phyloP scores from a whole-genome alignment of 2,888 invertebrate genomes.

The Hetaerina titia region DNA sequence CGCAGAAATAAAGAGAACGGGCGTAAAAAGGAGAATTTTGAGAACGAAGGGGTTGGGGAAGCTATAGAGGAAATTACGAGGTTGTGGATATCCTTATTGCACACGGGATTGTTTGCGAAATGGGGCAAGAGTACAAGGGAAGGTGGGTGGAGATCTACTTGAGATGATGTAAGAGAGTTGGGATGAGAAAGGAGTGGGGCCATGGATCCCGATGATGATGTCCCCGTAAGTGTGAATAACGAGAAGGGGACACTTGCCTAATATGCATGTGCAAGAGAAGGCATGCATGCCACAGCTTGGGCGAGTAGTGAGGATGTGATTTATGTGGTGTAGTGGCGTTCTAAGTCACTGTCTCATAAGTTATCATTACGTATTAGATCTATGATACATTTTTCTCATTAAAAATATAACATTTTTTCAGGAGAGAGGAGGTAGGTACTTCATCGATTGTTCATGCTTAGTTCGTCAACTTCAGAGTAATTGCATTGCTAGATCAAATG shows the following conservation, averaged over 20 bases:
- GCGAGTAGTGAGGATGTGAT: no score
- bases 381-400: no score
- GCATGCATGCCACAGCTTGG: background rate
- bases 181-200: background rate
- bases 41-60: background rate
- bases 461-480: no score
- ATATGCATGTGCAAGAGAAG: background rate
- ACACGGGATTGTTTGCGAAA: background rate
- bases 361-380: no score
- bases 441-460: no score
- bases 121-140: background rate
- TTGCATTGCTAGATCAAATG: no score
- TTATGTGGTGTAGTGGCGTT: no score
- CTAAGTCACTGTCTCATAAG: no score
- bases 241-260: background rate
- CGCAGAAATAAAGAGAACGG: background rate
- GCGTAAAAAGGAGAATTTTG: background rate
- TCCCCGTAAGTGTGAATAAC: background rate
- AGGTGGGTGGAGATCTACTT: background rate
- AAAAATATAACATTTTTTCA: no score
- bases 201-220: slow-evolving; percentile 9
- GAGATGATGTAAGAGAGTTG: background rate
- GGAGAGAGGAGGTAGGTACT: no score
- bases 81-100: slow-evolving; percentile 32
- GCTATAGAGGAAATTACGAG: background rate